Base-by-base conservation (phyloP, 2,888 invertebrate species). In the Lasius platythorax region DNA sequence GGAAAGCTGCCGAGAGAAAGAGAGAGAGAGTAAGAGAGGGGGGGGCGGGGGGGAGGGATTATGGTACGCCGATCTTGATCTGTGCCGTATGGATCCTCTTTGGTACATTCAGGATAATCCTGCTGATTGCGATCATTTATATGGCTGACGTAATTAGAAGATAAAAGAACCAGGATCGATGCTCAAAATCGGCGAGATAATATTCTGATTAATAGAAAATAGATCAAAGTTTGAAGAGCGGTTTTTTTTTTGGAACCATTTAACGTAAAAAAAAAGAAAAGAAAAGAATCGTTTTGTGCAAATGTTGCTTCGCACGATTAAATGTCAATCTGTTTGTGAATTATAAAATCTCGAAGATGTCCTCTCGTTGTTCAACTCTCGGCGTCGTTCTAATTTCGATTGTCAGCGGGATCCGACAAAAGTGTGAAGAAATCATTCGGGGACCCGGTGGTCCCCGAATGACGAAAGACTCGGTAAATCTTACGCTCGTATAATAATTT, bases 381-480 rank as follows among this genome's bases (percentile, higher is more conserved):
- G 6, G 6, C 6, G 15, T 68, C 82, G 87, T 74, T 70, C 85
- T 78, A 87, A 90, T 90, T 90, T 87, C 70, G 75, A n/a, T 70
- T 56, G 40, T 76, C 70, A 68, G 11, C 53, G 56, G 18, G 43
- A n/a, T 63, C 73, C 85, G 85, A 89, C 82, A 87, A 89, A 23
- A 89, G 70, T 87, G 75, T 85, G 72, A 82, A 89, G 85, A 82
- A 84, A 84, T 84, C 72, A 85, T 43, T 53, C 43, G 50, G 76
- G 73, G 81, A 84, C 83, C 78, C 84, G 87, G 85, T 88, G 87
- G 87, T 89, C 87, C 33, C 28, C 85, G 88, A 92, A 92, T 93
- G 92, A 92, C 90, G 91, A 93, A 93, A 91, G 90, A 90, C 91
- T 88, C 91, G 88, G 93, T 93, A 93, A 93, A 93, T 93, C 93